Percentiles rank a stretch among this genome's conserved stretches.
phyloP scores from a whole-genome alignment of 2,888 invertebrate species.

The Xestia c-nigrum region DNA sequence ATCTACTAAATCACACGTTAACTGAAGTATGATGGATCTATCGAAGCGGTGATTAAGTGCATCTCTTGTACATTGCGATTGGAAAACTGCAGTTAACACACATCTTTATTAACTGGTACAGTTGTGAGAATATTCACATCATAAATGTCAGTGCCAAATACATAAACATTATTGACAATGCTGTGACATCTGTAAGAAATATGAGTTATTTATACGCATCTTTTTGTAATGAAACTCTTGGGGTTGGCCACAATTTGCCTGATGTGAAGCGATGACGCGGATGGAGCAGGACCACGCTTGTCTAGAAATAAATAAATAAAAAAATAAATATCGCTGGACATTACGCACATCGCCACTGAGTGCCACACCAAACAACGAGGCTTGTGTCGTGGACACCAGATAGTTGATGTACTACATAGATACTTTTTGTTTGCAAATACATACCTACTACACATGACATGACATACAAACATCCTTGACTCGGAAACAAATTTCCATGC shows the following conservation, averaged over 20 bases:
- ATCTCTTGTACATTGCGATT: conserved; percentile 19
- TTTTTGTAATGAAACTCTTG: neutral
- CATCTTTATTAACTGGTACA: conserved; percentile 10
- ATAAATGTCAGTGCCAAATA: conserved; percentile 18
- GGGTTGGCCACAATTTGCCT: neutral
- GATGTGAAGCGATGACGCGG: neutral
- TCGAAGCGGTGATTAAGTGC: conserved; percentile 43
- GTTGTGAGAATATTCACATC: conserved; percentile 45
- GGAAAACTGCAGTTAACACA: conserved; percentile 46
- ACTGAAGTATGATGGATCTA: conserved; percentile 47
- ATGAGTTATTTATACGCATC: neutral
- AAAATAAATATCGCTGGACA: no score
- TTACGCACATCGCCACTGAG: no score
- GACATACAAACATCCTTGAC: no score
- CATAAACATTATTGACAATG: conserved; percentile 24
- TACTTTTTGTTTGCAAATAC: no score
- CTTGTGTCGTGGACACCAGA: no score
- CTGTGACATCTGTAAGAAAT: neutral
- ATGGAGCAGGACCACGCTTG: no score
- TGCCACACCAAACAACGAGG: no score
- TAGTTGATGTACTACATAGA: no score
- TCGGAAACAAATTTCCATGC: no score
- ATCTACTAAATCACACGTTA: conserved; percentile 38
- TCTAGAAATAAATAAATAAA: no score
- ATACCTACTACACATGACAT: no score